These are phyloP conservation scores for Eristalis intricaria DNA, from an alignment of 2,888 invertebrate species.

Conservation along the genomic window DNA sequence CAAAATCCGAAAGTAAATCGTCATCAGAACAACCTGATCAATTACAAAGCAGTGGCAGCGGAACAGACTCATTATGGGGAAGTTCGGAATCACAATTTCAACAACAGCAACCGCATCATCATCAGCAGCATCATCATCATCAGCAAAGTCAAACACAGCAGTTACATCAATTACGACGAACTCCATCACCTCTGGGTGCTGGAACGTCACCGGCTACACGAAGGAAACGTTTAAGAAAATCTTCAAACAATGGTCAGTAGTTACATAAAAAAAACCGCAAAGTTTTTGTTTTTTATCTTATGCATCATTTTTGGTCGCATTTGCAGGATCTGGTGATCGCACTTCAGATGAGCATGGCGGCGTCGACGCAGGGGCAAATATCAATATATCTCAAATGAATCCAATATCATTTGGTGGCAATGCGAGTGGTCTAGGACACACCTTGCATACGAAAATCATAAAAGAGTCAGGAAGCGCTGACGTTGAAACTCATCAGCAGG, in stretches of 20 bases:
- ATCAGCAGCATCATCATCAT: conserved; percentile 85
- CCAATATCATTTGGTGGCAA: conserved; percentile 82
- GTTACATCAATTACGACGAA: conserved; percentile 83
- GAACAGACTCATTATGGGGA: conserved; percentile 83
- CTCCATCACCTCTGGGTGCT: conserved; percentile 82
- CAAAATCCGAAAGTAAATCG: conserved; percentile 86
- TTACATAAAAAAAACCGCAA: conserved; percentile 68
- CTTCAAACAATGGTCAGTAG: conserved; percentile 83
- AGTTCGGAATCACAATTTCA: conserved; percentile 82
- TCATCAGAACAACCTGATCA: conserved; percentile 82
- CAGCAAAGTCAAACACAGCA: conserved; percentile 84
- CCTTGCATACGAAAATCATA: conserved; percentile 80
- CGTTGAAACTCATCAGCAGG: conserved; percentile 82
- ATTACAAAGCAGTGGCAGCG: conserved; percentile 77
- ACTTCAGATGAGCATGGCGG: conserved; percentile 82
- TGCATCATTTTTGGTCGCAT: background rate
- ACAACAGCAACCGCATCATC: conserved; percentile 84
- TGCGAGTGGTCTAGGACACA: conserved; percentile 79
- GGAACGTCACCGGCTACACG: conserved; percentile 86
- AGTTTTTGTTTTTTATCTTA: background rate
- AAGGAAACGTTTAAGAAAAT: conserved; percentile 84
- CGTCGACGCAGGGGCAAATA: conserved; percentile 78
- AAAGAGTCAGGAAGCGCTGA: conserved; percentile 82
- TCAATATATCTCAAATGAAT: conserved; percentile 82
- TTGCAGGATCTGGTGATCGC: conserved; percentile 82